These are phyloP conservation scores for Agrotis exclamationis DNA, from an alignment of 2,888 invertebrate genomes.

Conservation along the genomic window DNA sequence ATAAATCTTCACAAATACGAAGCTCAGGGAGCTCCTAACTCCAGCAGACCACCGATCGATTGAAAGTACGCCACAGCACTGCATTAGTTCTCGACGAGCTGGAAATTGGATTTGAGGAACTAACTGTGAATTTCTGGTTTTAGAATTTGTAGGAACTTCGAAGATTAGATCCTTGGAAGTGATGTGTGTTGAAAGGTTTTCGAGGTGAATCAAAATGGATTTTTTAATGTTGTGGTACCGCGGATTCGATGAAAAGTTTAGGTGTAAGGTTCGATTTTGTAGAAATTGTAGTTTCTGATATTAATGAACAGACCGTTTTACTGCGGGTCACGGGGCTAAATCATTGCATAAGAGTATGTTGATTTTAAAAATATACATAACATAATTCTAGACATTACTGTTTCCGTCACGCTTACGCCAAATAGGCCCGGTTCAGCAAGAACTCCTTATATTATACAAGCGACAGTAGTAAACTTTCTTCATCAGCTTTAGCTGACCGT, in stretches of 20 bases:
- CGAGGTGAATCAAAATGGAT: conserved; percentile 5
- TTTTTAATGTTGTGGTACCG: background rate
- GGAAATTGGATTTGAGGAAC: conserved; percentile 45
- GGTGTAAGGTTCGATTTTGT: background rate
- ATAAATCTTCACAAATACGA: conserved; percentile 29
- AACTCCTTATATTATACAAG: no score
- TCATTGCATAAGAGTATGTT: no score
- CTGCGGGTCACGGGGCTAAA: no score
- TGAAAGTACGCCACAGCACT: conserved; percentile 26
- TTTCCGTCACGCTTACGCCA: no score
- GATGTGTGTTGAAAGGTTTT: conserved; percentile 1
- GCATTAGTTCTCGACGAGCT: conserved; percentile 40
- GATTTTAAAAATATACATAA: no score
- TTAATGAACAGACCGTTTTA: no score
- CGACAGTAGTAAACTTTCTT: no score
- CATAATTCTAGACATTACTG: no score
- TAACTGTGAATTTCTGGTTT: conserved; percentile 21
- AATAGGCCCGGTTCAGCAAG: no score
- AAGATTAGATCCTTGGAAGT: conserved; percentile 1
- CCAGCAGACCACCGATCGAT: conserved; percentile 29
- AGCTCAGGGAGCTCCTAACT: conserved; percentile 27
- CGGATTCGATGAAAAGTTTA: background rate
- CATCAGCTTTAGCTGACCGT: no score
- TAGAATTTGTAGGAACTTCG: background rate
- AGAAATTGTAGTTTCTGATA: background rate